Conservation (phyloP, 1,140 invertebrate species). For the Chymomyza costata region DNA sequence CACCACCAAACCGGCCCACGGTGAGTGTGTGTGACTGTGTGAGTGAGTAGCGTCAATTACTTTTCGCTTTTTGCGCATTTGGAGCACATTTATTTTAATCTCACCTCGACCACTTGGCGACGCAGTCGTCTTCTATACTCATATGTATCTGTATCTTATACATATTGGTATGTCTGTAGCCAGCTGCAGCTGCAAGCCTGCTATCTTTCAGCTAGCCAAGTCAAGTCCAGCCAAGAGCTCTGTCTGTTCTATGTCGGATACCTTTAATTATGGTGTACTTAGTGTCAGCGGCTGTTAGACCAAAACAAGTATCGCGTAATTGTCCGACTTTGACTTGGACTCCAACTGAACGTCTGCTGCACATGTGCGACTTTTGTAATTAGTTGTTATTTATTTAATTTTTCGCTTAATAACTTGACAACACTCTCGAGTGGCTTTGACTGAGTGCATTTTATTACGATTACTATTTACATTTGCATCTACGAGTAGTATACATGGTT, state of each 20-base stretch:
- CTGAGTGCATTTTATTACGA: neutral
- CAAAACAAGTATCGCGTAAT: conserved; percentile 34
- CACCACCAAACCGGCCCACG: neutral
- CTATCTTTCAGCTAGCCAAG: neutral
- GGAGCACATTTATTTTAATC: conserved; percentile 73
- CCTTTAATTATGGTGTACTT: conserved; percentile 63
- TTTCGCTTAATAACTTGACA: conserved; percentile 34
- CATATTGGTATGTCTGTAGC: neutral
- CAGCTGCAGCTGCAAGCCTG: neutral
- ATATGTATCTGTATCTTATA: neutral
- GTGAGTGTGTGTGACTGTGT: too few relatives aligned
- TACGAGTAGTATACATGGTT: too few relatives aligned
- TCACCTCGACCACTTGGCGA: conserved; percentile 39
- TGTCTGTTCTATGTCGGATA: conserved; percentile 19
- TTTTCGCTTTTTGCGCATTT: conserved; percentile 71
- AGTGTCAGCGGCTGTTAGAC: conserved; percentile 55
- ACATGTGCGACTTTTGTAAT: conserved; percentile 38
- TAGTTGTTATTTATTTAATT: conserved; percentile 63
- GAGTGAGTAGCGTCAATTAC: conserved; percentile 71
- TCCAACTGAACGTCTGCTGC: neutral
- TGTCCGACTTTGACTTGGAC: neutral
- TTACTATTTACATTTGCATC: conserved; percentile 1
- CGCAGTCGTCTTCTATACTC: conserved; percentile 15
- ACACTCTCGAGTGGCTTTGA: conserved; percentile 14
- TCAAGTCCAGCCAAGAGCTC: neutral